Evolutionary conservation across 2,888 invertebrate genomes (phyloP).

Genomic region (Dermolepida albohirtum): DNA sequence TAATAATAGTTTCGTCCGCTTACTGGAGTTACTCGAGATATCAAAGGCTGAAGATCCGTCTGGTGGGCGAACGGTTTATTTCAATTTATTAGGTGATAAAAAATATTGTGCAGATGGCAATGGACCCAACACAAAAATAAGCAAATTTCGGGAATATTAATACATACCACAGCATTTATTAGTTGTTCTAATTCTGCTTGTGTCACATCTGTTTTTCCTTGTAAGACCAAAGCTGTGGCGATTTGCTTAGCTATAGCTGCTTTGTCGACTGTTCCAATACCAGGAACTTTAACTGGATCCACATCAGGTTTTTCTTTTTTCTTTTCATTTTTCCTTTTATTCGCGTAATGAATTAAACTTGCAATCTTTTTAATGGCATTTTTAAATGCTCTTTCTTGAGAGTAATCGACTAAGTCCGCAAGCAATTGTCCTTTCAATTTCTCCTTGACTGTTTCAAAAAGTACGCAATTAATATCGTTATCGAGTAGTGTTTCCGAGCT

Average conservation of each 20-base stretch:
- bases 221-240: conserved; percentile 81
- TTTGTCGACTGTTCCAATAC: conserved; percentile 80
- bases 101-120: too few relatives aligned
- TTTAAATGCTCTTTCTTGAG: conserved; percentile 78
- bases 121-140: too few relatives aligned
- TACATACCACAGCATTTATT: conserved; percentile 81
- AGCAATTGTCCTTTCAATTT: conserved; percentile 84
- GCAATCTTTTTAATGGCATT: conserved; percentile 82
- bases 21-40: too few relatives aligned
- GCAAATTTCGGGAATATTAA: neutral
- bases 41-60: too few relatives aligned
- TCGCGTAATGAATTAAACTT: conserved; percentile 76
- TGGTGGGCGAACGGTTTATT: too few relatives aligned
- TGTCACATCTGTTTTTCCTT: conserved; percentile 85
- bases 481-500: conserved; percentile 80
- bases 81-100: too few relatives aligned
- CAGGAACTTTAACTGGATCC: conserved; percentile 73
- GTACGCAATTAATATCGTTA: conserved; percentile 78
- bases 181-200: conserved; percentile 83
- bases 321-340: conserved; percentile 65
- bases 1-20: too few relatives aligned
- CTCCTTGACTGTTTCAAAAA: conserved; percentile 88
- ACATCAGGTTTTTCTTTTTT: conserved; percentile 59
- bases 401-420: conserved; percentile 71
- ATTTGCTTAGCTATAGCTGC: conserved; percentile 84